These are phyloP conservation scores for Tachysurus vachellii DNA, from an alignment of 2,113 vertebrate genomes.

Conservation along the genomic window DNA sequence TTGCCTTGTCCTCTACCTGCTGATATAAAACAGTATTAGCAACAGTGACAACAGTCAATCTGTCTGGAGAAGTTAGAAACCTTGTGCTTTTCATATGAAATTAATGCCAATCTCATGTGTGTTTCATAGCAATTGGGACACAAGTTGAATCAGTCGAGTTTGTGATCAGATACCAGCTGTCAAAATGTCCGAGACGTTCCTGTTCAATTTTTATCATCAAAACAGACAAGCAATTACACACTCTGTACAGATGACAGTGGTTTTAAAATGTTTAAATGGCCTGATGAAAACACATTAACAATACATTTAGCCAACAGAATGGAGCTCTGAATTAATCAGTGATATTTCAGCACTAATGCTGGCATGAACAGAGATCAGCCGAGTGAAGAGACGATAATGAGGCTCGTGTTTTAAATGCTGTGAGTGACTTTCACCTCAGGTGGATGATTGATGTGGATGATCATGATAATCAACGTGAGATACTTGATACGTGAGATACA, in stretches of 20 bases:
- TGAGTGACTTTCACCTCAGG: neutral
- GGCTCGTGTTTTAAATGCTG: neutral
- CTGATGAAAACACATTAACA: neutral
- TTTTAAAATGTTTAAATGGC: neutral
- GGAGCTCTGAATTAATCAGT: neutral
- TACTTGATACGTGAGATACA: too few relatives aligned
- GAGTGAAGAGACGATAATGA: neutral
- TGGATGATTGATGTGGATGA: neutral
- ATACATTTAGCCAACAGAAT: neutral
- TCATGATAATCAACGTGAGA: neutral
- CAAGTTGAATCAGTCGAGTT: neutral
- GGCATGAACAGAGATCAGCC: neutral
- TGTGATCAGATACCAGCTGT: neutral
- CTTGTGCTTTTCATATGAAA: neutral
- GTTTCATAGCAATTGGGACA: neutral
- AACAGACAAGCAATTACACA: neutral
- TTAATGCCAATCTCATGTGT: neutral
- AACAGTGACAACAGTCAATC: neutral
- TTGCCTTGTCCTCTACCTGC: neutral
- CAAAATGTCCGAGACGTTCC: neutral
- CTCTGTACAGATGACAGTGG: neutral
- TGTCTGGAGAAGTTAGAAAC: neutral
- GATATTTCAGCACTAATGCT: neutral
- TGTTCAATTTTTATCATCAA: neutral
- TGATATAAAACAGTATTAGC: neutral